phyloP scores from a whole-genome alignment of 2,888 invertebrate species.

The Choristoneura rosaceana region DNA sequence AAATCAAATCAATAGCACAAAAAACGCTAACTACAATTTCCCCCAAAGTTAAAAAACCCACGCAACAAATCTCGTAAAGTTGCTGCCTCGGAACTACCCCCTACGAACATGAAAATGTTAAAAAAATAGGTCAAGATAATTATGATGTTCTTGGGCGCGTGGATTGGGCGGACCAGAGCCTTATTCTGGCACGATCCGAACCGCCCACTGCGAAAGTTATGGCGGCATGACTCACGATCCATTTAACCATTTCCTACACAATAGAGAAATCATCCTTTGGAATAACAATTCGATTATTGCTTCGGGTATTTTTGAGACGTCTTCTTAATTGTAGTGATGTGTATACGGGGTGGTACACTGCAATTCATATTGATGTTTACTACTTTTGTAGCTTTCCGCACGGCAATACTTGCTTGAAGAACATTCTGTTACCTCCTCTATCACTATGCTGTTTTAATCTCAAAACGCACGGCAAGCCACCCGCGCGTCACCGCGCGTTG shows the following conservation, averaged over 20 bases:
- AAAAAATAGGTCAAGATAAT: conserved; percentile 62
- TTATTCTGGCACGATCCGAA: conserved; percentile 43
- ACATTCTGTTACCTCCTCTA: too few species aligned
- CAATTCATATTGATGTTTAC: background rate
- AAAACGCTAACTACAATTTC: conserved; percentile 26
- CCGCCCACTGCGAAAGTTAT: conserved; percentile 64
- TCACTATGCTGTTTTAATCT: too few species aligned
- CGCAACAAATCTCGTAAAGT: conserved; percentile 37
- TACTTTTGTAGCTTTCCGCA: background rate
- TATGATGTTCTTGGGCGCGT: conserved; percentile 55
- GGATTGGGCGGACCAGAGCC: conserved; percentile 37
- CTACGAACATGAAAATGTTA: conserved; percentile 35
- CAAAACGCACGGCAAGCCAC: too few species aligned
- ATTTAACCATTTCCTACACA: conserved; percentile 59
- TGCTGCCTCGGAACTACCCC: conserved; percentile 38
- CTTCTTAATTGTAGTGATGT: conserved; percentile 24
- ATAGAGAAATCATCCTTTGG: conserved; percentile 38
- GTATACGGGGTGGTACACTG: background rate
- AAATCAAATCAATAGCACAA: conserved; percentile 35
- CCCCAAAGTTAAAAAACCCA: conserved; percentile 35
- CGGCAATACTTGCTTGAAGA: background rate
- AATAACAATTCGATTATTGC: conserved; percentile 34
- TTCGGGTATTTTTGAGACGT: conserved; percentile 23
- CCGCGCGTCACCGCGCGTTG: too few species aligned
- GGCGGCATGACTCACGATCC: conserved; percentile 57